A percentile compares a stretch with the other conserved stretches of the same genome.
Conservation (phyloP, 2,113 vertebrate genomes). For the Cariama cristata region DNA sequence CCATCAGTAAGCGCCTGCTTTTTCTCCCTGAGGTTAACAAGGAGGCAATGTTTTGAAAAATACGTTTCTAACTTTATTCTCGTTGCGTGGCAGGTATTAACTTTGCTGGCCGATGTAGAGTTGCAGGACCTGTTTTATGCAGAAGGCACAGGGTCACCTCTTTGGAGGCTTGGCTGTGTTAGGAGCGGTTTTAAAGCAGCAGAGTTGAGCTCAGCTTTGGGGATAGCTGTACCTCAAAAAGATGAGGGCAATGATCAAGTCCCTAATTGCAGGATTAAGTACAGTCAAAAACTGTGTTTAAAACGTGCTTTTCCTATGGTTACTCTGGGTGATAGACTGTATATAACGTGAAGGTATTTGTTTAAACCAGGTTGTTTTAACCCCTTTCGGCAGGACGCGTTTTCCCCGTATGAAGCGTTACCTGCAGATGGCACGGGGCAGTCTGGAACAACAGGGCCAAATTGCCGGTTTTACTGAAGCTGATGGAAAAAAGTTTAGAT, state of each 20-base stretch:
- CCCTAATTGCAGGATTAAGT: not conserved
- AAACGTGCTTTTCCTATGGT: not conserved
- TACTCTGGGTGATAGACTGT: not conserved
- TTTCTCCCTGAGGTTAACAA: not conserved
- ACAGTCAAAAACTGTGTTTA: not conserved
- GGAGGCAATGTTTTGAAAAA: not conserved
- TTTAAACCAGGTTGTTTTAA: not conserved
- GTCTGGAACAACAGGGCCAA: not conserved
- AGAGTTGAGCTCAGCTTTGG: accelerated
- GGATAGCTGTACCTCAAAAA: not conserved
- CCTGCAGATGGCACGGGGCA: not conserved
- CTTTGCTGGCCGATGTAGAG: not conserved
- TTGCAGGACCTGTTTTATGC: not conserved
- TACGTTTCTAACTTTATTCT: not conserved
- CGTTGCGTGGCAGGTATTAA: not conserved
- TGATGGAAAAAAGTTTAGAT: not conserved
- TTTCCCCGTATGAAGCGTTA: not conserved
- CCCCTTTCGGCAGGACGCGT: not conserved
- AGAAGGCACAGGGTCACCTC: accelerated
- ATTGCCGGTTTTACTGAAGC: not conserved
- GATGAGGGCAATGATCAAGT: not conserved
- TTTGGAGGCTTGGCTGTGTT: not conserved
- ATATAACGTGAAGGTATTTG: not conserved
- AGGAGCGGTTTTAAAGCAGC: not conserved
- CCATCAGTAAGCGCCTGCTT: not conserved